phyloP scores from a whole-genome alignment of 2,113 vertebrate species.

The Loxodonta africana region DNA sequence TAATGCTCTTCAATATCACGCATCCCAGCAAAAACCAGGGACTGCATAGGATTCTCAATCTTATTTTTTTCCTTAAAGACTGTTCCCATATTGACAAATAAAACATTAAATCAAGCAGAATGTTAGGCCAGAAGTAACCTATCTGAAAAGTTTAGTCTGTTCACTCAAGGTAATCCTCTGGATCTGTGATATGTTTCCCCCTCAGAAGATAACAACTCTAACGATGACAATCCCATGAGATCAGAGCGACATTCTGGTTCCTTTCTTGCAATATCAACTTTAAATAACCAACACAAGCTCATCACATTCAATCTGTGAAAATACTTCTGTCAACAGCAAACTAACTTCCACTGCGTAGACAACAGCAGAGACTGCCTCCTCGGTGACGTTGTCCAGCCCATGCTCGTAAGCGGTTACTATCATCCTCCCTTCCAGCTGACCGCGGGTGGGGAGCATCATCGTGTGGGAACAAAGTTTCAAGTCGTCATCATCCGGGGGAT shows the following conservation, averaged over 20 bases:
- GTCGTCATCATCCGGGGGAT: slow-evolving; percentile 96
- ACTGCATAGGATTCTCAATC: not conserved
- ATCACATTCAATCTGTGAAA: not conserved
- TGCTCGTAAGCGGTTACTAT: slow-evolving; percentile 97
- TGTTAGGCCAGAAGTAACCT: not conserved
- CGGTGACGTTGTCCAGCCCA: slow-evolving; percentile 96
- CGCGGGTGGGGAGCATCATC: slow-evolving; percentile 95
- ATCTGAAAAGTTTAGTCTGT: not conserved
- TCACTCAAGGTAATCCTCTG: not conserved
- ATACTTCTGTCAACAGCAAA: not conserved
- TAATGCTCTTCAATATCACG: not conserved
- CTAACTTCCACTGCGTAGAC: slow-evolving; percentile 95
- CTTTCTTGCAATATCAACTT: not conserved
- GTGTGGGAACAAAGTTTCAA: slow-evolving; percentile 97
- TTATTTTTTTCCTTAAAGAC: not conserved
- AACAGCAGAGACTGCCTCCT: slow-evolving; percentile 94
- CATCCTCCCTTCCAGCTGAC: slow-evolving; percentile 98
- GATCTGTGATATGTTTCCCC: not conserved
- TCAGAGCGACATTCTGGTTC: not conserved
- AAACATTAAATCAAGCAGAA: not conserved
- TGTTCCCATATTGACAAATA: not conserved
- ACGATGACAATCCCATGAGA: not conserved
- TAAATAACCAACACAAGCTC: not conserved
- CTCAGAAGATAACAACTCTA: not conserved
- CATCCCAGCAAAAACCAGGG: not conserved